Evolutionary conservation across 2,113 vertebrate species (phyloP), one percentile per base, ranked within the genome.

Genomic region (Oncorhynchus tshawytscha): DNA sequence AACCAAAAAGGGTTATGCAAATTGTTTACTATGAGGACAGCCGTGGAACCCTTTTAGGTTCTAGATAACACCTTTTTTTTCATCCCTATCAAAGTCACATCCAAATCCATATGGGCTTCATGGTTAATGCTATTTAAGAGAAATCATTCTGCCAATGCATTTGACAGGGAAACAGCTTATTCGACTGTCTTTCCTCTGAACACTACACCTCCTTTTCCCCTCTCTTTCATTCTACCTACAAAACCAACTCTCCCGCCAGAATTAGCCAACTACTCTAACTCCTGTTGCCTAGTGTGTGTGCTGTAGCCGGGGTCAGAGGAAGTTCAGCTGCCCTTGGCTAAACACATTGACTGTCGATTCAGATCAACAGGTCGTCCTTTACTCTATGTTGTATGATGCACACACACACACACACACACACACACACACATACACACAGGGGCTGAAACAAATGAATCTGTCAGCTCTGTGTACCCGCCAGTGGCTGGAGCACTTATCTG

Each of bases 281-380:
- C 20, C 31, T 68, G 66, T 64, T 12, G 39, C 22, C 75, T 79
- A 48, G 65, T 34, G 24, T 79, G 82, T 87, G 76, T 77, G 18
- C 49, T 83, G 39, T 64, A 71, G 70, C 66, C 25, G 0, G 49
- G 79, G 90, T 90, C 89, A 91, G 77, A 72, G 78, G 70, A 70
- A 90, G 89, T 87, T 90, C 90, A 90, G 69, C 71, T 82, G 75
- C 77, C 74, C 79, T 83, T 83, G 77, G 78, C 67, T 74, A 85
- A 88, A 86, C 78, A 75, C 67, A 80, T 87, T 84, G 71, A 75
- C 73, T 81, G 31, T 12, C 66, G 83, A 86, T 73, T 64, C 75
- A 83, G 85, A 86, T 85, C 83, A 88, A 88, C 84, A 87, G 86
- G 82, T 85, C 76, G 83, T 85, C 74, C 74, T 74, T 85, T 77